Evolutionary conservation across 2,113 vertebrate species (phyloP).

Genomic region (Holacanthus passer): DNA sequence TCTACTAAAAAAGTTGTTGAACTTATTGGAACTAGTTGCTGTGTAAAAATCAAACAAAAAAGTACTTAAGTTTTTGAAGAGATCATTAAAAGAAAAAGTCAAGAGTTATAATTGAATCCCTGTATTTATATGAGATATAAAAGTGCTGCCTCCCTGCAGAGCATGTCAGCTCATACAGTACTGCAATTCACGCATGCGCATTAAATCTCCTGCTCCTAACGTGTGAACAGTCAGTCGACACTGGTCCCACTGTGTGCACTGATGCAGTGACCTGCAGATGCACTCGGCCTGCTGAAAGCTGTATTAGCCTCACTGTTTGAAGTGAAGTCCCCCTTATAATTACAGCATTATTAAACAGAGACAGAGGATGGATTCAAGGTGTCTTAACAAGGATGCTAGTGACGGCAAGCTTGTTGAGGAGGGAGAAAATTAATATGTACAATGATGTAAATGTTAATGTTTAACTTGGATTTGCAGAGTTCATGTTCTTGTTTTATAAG

Average conservation of each 20-base stretch:
- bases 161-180: neutral
- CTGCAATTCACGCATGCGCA: constrained; percentile 26
- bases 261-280: constrained; percentile 60
- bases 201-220: constrained; percentile 34
- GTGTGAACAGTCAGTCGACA: constrained; percentile 55
- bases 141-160: neutral
- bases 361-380: constrained; percentile 16
- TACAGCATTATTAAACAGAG: constrained; percentile 33
- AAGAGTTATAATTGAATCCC: neutral
- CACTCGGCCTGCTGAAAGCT: constrained; percentile 50
- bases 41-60: neutral
- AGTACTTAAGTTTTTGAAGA: too few species aligned
- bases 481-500: neutral
- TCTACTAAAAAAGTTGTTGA: neutral
- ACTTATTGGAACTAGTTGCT: neutral
- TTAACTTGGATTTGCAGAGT: neutral
- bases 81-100: neutral
- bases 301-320: constrained; percentile 39
- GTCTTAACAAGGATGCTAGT: constrained; percentile 1
- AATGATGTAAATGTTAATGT: neutral
- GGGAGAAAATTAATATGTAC: neutral
- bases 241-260: constrained; percentile 58
- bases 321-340: constrained; percentile 31
- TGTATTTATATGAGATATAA: neutral
- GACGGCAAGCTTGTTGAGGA: neutral